Conservation (phyloP, 1,140 invertebrate species). For the Hyles vespertilio region DNA sequence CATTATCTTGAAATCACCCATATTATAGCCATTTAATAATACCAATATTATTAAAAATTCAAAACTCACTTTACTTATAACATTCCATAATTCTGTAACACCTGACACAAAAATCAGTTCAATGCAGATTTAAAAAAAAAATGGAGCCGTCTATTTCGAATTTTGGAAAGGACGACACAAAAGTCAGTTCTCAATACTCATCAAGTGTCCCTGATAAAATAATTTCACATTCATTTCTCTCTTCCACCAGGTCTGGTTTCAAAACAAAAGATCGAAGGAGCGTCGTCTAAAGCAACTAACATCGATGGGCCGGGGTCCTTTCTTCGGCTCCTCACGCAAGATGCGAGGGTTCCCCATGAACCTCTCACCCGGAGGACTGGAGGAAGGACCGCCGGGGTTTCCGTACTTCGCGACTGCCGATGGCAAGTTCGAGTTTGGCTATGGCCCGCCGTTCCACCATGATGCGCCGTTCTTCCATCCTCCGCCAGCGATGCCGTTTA, state of each 20-base stretch:
- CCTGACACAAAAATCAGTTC: no score
- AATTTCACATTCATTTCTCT: background rate
- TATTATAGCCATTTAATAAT: no score
- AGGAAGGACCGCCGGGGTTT: constrained; percentile 87
- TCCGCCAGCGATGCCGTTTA: constrained; percentile 84
- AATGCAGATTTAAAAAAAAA: no score
- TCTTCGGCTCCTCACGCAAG: constrained; percentile 92
- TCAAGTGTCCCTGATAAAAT: no score
- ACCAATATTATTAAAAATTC: no score
- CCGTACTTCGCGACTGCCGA: constrained; percentile 89
- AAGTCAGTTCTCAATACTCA: no score
- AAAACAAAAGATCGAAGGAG: constrained; percentile 99
- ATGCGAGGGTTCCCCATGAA: constrained; percentile 94
- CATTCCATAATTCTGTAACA: no score
- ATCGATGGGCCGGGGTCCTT: constrained; percentile 93
- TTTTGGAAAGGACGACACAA: no score
- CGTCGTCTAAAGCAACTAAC: constrained; percentile 93
- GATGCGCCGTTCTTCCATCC: constrained; percentile 90
- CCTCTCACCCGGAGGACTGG: constrained; percentile 88
- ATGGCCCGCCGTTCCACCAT: constrained; percentile 91
- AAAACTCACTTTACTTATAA: no score
- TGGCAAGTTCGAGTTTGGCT: constrained; percentile 92
- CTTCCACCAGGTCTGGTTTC: constrained; percentile 96
- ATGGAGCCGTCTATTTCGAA: no score
- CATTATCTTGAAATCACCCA: no score